These are phyloP conservation scores for Fragum sueziense DNA, from an alignment of 2,888 invertebrate species.

Conservation along the genomic window DNA sequence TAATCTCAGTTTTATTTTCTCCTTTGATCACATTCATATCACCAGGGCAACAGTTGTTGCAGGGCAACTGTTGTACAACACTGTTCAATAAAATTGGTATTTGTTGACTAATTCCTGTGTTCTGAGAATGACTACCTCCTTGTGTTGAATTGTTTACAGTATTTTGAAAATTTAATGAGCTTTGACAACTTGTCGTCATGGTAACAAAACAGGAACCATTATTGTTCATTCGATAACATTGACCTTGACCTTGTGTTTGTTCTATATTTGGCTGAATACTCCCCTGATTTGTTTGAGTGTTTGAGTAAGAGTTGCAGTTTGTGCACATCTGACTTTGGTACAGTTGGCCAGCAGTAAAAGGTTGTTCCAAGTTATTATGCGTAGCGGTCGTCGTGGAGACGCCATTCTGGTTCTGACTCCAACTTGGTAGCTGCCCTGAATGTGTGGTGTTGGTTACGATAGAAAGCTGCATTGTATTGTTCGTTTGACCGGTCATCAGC, in stretches of 20 bases:
- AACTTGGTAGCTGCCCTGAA: conserved; percentile 39
- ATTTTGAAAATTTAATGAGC: conserved; percentile 2
- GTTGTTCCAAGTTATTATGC: conserved; percentile 16
- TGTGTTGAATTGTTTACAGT: background rate
- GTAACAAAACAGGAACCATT: conserved; percentile 1
- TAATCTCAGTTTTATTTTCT: background rate
- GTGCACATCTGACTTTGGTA: conserved; percentile 1
- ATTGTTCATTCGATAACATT: conserved; percentile 20
- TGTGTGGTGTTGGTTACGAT: conserved; percentile 39
- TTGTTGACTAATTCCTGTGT: background rate
- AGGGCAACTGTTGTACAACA: background rate
- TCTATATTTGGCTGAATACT: background rate
- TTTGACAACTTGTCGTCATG: conserved; percentile 16
- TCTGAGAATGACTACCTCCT: background rate
- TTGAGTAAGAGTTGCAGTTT: conserved; percentile 2
- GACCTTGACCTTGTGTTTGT: conserved; percentile 32
- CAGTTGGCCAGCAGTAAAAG: conserved; percentile 10
- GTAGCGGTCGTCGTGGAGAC: background rate
- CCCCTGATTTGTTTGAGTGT: background rate
- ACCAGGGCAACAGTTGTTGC: conserved; percentile 3
- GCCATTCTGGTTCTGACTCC: conserved; percentile 6
- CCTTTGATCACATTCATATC: conserved; percentile 5
- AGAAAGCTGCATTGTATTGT: conserved; percentile 45
- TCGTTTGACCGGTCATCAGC: conserved; percentile 45
- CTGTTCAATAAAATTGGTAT: background rate